Conservation (phyloP, 2,113 vertebrate genomes). For the Dicerorhinus sumatrensis region DNA sequence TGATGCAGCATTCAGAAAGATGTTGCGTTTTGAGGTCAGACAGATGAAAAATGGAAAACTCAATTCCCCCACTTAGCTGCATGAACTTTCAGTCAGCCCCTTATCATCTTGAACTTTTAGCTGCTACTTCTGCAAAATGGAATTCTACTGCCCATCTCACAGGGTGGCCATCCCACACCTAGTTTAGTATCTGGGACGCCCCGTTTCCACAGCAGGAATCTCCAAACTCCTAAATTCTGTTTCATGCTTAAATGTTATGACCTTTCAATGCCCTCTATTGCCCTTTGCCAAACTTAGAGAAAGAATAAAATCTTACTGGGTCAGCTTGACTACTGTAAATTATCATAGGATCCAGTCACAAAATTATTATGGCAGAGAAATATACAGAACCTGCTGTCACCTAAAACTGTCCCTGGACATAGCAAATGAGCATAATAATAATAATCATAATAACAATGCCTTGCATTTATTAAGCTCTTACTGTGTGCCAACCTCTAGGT, state of each 20-base stretch:
- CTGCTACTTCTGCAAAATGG: background rate
- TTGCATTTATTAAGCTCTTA: background rate
- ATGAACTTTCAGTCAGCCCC: background rate
- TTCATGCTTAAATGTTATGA: constrained; percentile 30
- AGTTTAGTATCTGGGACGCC: background rate
- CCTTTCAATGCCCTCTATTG: background rate
- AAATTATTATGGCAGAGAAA: background rate
- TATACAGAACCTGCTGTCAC: background rate
- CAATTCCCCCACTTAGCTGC: background rate
- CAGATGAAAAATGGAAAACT: constrained; percentile 58
- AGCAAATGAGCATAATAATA: background rate
- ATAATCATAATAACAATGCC: background rate
- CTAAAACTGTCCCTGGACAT: background rate
- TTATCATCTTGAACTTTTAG: constrained; percentile 53
- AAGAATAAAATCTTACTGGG: constrained; percentile 3
- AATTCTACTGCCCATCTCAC: background rate
- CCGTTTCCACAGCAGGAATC: background rate
- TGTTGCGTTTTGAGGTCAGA: constrained; percentile 29
- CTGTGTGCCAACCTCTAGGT: background rate
- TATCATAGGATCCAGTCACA: background rate
- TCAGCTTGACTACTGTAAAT: background rate
- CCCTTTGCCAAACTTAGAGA: constrained; percentile 38
- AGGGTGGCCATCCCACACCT: background rate
- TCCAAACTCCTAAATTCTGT: background rate
- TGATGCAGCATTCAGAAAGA: constrained; percentile 6